Evolutionary conservation across 2,888 invertebrate species (phyloP).

Genomic region (Catotricha subobsoleta): DNA sequence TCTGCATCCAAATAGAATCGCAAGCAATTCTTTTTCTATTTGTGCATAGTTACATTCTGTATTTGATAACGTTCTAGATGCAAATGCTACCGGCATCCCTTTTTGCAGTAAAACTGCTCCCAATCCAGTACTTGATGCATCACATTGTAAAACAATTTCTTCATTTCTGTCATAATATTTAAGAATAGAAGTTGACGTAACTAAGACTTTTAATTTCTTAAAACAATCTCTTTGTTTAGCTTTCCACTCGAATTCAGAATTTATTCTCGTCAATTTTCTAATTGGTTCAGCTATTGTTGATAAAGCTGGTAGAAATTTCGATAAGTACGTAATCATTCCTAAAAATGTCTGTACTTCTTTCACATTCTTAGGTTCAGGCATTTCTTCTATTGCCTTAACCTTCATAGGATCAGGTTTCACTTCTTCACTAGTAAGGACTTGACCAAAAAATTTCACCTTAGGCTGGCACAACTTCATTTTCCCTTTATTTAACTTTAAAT

Average conservation of each 20-base stretch:
- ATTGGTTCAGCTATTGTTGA: constrained; percentile 6
- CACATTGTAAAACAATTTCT: constrained; percentile 5
- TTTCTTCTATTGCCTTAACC: background rate
- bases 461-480: constrained; percentile 15
- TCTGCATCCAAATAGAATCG: background rate
- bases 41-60: constrained; percentile 13
- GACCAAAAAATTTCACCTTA: constrained; percentile 17
- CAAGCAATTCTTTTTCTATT: constrained; percentile 11
- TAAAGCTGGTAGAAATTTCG: constrained; percentile 10
- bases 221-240: constrained; percentile 10
- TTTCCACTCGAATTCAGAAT: constrained; percentile 12
- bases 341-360: constrained; percentile 14
- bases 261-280: constrained; percentile 12
- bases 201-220: constrained; percentile 12
- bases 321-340: constrained; percentile 14
- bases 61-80: constrained; percentile 14
- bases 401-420: constrained; percentile 12
- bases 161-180: background rate
- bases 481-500: constrained; percentile 12
- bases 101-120: constrained; percentile 9
- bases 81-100: constrained; percentile 11
- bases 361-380: constrained; percentile 13
- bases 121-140: constrained; percentile 9
- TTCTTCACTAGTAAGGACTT: constrained; percentile 9
- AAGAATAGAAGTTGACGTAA: constrained; percentile 12